A percentile compares a stretch with the other conserved stretches of the same genome.
These are phyloP conservation scores for Proterorhinus semilunaris DNA, from an alignment of 2,113 vertebrate species.

Conservation along the genomic window DNA sequence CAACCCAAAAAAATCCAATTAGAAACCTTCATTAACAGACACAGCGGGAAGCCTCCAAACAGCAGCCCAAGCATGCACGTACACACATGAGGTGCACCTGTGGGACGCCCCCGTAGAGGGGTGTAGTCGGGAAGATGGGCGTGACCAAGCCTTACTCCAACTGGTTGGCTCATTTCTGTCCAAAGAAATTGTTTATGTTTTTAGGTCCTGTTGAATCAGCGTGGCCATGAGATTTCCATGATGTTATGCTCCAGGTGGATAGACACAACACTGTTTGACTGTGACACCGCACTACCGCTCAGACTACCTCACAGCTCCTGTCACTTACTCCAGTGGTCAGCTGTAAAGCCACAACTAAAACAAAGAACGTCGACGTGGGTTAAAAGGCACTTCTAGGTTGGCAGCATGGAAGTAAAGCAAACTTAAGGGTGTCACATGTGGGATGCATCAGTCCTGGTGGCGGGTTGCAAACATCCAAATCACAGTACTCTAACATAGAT, in stretches of 20 bases:
- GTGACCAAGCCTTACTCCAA: constrained; percentile 8
- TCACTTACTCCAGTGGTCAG: constrained; percentile 16
- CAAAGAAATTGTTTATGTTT: constrained; percentile 27
- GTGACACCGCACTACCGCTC: constrained; percentile 53
- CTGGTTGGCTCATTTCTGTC: constrained; percentile 47
- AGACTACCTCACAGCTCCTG: constrained; percentile 52
- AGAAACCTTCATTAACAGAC: constrained; percentile 68
- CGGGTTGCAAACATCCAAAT: too few species aligned
- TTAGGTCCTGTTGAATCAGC: constrained; percentile 23
- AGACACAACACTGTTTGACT: constrained; percentile 42
- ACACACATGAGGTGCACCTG: constrained; percentile 47
- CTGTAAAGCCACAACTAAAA: background rate
- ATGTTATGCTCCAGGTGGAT: constrained; percentile 56
- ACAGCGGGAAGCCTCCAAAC: constrained; percentile 59
- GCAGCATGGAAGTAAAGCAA: too few species aligned
- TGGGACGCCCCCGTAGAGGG: constrained; percentile 27
- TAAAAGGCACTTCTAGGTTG: too few species aligned
- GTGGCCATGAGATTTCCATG: constrained; percentile 58
- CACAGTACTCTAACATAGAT: too few species aligned
- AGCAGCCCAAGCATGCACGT: constrained; percentile 20
- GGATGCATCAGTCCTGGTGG: too few species aligned
- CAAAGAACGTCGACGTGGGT: background rate
- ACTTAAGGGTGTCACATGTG: too few species aligned
- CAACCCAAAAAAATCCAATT: constrained; percentile 69
- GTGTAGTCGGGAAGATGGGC: constrained; percentile 25